Conservation (phyloP, 1,140 invertebrate species). For the Mamestra configurata region DNA sequence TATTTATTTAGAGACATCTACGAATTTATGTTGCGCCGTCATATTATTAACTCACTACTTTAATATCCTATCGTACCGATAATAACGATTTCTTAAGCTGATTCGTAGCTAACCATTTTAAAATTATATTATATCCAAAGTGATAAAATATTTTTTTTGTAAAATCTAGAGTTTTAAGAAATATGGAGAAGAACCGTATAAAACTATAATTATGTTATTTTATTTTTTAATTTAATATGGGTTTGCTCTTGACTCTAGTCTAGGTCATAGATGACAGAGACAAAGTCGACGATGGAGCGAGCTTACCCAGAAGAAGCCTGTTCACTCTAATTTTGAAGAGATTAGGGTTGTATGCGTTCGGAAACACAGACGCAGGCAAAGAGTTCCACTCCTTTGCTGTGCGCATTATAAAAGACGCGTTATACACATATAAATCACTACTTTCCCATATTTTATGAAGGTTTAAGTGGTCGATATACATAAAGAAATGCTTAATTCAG, state of each 20-base stretch:
- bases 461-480: background rate
- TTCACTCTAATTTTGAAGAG: too few relatives aligned
- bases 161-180: constrained; percentile 2
- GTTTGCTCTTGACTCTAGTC: too few relatives aligned
- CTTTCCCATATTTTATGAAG: constrained; percentile 13
- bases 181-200: background rate
- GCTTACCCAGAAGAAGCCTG: too few relatives aligned
- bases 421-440: constrained; percentile 47
- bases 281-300: too few relatives aligned
- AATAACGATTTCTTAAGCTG: background rate
- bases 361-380: too few relatives aligned
- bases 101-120: constrained; percentile 3
- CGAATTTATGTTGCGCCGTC: constrained; percentile 32
- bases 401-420: too few relatives aligned
- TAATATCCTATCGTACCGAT: background rate
- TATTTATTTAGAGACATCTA: background rate
- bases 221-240: too few relatives aligned
- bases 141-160: constrained; percentile 14
- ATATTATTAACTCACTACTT: constrained; percentile 9
- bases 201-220: constrained; percentile 17
- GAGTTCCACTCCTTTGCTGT: too few relatives aligned
- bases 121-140: constrained; percentile 5
- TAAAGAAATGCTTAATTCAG: constrained; percentile 30
- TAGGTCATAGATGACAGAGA: too few relatives aligned
- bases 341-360: too few relatives aligned